Conservation (phyloP, 1,140 invertebrate species). For the Drosophila bifasciata region DNA sequence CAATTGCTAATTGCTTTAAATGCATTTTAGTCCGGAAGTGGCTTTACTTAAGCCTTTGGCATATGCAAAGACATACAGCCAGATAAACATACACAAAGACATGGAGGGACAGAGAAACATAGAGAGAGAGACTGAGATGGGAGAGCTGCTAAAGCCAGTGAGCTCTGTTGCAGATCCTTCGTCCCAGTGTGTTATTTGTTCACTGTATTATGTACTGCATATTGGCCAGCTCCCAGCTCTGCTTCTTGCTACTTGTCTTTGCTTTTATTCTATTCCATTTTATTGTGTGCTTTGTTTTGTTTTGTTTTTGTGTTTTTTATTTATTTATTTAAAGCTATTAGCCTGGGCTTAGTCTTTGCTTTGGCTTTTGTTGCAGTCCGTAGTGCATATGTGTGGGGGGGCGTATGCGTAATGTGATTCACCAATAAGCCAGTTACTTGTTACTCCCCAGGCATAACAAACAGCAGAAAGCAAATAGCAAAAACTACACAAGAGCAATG, state of each 20-base stretch:
- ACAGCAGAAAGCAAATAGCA: constrained; percentile 1
- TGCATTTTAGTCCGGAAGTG: constrained; percentile 75
- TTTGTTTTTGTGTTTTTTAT: constrained; percentile 15
- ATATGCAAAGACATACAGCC: constrained; percentile 38
- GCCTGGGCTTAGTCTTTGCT: constrained; percentile 44
- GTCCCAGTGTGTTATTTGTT: constrained; percentile 32
- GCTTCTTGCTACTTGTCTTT: constrained; percentile 17
- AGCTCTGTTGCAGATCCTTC: constrained; percentile 6
- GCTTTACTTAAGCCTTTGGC: constrained; percentile 62
- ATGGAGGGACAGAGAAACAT: too few species aligned
- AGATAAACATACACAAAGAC: constrained; percentile 3
- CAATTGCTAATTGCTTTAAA: constrained; percentile 77
- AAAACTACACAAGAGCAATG: constrained; percentile 28
- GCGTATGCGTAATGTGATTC: constrained; percentile 52
- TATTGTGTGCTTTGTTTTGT: constrained; percentile 23
- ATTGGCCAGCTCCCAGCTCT: constrained; percentile 49
- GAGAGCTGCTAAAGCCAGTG: neutral
- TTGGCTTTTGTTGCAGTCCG: constrained; percentile 9
- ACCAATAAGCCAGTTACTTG: constrained; percentile 45
- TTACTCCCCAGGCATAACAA: constrained; percentile 8
- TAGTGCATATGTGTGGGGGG: neutral
- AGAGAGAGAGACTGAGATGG: neutral
- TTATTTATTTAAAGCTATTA: constrained; percentile 76
- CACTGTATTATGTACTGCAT: constrained; percentile 54
- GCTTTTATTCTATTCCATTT: constrained; percentile 46